Evolutionary conservation across 2,113 vertebrate species (phyloP).

Genomic region (Gopherus flavomarginatus): DNA sequence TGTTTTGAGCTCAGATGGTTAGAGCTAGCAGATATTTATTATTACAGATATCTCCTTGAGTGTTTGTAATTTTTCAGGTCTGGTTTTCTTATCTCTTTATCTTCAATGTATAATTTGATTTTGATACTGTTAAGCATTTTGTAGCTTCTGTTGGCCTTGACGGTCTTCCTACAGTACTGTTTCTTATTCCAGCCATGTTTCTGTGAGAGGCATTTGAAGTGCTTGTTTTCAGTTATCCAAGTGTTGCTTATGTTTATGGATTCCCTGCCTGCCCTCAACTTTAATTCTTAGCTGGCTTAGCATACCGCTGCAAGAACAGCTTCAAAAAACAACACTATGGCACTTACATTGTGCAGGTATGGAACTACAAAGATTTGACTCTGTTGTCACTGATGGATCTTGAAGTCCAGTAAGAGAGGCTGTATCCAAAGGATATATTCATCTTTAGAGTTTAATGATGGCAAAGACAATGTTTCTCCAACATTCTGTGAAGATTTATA

Average conservation of each 20-base stretch:
- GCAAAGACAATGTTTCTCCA: neutral
- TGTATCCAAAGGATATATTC: neutral
- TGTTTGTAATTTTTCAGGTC: neutral
- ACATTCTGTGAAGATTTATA: neutral
- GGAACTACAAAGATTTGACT: neutral
- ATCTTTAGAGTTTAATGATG: neutral
- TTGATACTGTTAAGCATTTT: neutral
- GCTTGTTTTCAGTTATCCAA: neutral
- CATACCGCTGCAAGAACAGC: neutral
- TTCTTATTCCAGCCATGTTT: neutral
- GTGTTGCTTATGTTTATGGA: neutral
- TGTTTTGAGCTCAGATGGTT: neutral
- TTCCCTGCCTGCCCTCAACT: neutral
- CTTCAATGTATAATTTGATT: neutral
- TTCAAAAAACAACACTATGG: accelerated
- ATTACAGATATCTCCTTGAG: neutral
- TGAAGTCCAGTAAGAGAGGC: neutral
- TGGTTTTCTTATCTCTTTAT: neutral
- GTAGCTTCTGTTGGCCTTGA: neutral
- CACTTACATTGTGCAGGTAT: neutral
- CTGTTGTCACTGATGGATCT: neutral
- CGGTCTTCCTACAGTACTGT: neutral
- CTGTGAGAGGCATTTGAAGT: neutral
- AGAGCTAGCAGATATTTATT: neutral
- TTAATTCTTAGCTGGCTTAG: neutral